A percentile compares a stretch with the other conserved stretches of the same genome.
Evolutionary conservation across 2,797 vertebrate genomes (phyloP).

Genomic region (Propithecus perrieri): DNA sequence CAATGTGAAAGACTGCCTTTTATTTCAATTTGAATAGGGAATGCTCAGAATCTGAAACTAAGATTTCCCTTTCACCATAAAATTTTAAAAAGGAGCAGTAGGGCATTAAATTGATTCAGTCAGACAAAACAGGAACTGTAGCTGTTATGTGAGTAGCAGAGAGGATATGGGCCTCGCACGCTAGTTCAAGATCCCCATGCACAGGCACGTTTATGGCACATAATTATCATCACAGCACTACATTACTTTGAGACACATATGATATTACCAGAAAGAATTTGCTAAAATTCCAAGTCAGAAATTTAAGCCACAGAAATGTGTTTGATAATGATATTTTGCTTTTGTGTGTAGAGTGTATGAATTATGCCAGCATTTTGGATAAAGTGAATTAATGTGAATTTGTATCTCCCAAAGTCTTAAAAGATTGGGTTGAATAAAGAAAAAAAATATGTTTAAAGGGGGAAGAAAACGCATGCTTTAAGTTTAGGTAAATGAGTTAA

Average conservation of each 20-base stretch:
- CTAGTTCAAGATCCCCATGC: background rate
- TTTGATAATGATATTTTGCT: conserved; percentile 29
- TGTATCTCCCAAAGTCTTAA: background rate
- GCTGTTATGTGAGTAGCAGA: conserved; percentile 56
- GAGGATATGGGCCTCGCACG: conserved; percentile 1
- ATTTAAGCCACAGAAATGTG: conserved; percentile 10
- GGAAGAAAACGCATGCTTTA: background rate
- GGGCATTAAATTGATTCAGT: conserved; percentile 24
- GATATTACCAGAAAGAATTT: conserved; percentile 56
- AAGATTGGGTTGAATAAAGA: background rate
- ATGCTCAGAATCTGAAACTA: conserved; percentile 48
- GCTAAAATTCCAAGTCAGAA: conserved; percentile 47
- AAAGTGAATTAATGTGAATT: background rate
- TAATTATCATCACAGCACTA: conserved; percentile 40
- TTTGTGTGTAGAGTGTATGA: background rate
- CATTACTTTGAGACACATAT: conserved; percentile 32
- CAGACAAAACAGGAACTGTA: conserved; percentile 72
- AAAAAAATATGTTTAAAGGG: background rate
- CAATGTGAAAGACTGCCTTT: conserved; percentile 29
- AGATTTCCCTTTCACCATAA: conserved; percentile 47
- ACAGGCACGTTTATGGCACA: conserved; percentile 43
- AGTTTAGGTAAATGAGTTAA: background rate
- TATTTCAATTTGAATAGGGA: conserved; percentile 12
- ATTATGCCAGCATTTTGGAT: background rate
- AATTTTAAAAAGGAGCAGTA: conserved; percentile 24